These are phyloP conservation scores for Riptortus pedestris DNA, from an alignment of 1,140 invertebrate species.

Conservation along the genomic window DNA sequence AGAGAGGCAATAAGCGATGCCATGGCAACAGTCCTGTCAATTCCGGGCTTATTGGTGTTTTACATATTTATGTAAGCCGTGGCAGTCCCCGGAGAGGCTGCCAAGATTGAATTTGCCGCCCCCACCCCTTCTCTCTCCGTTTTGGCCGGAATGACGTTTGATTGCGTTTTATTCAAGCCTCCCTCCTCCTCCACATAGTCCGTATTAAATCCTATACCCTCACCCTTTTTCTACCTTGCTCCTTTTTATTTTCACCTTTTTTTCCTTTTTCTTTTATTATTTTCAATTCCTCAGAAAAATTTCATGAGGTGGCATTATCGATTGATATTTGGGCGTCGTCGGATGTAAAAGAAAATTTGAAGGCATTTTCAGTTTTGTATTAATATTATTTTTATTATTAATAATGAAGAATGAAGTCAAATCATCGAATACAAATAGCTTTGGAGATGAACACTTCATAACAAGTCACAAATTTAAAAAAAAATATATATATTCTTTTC, in stretches of 20 bases:
- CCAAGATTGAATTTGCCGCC: conserved; percentile 14
- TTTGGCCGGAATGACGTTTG: conserved; percentile 9
- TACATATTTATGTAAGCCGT: conserved; percentile 17
- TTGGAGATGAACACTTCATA: no score
- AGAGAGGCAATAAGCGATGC: neutral
- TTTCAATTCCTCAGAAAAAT: neutral
- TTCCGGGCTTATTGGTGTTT: conserved; percentile 10
- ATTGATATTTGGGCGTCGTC: no score
- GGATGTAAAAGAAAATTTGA: no score
- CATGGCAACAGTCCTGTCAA: neutral
- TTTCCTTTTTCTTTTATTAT: no score
- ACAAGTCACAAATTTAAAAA: no score
- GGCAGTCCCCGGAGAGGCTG: neutral
- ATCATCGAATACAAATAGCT: no score
- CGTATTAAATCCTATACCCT: conserved; percentile 8
- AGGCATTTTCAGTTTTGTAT: no score
- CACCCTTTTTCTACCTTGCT: neutral
- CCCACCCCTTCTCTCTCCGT: neutral
- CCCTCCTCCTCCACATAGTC: neutral
- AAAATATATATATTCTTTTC: no score
- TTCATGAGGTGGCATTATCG: conserved; percentile 9
- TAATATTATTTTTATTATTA: no score
- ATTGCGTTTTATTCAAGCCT: conserved; percentile 13
- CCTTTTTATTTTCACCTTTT: no score
- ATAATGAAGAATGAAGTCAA: no score